phyloP scores from a whole-genome alignment of 1,140 invertebrate genomes.

The Seison nebaliae region DNA sequence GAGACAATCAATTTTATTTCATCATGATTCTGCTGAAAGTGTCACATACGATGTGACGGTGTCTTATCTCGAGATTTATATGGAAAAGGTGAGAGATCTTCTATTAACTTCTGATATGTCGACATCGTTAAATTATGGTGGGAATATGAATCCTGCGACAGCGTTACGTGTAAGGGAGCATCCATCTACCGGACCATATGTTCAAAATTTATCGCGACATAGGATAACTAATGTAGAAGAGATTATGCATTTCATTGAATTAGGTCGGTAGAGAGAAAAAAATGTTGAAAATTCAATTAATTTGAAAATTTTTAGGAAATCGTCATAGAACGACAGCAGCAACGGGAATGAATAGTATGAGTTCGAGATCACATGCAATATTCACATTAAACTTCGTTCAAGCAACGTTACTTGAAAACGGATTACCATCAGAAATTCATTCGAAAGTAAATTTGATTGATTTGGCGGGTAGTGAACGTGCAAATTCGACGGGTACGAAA shows the following conservation, averaged over 20 bases:
- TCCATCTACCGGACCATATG: slow-evolving; percentile 34
- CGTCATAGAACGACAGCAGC: slow-evolving; percentile 35
- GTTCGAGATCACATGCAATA: slow-evolving; percentile 36
- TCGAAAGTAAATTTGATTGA: slow-evolving; percentile 37
- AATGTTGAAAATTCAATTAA: slow-evolving; percentile 35
- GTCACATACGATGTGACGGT: slow-evolving; percentile 25
- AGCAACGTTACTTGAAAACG: slow-evolving; percentile 28
- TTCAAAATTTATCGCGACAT: slow-evolving; percentile 18
- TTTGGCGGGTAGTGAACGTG: slow-evolving; percentile 38
- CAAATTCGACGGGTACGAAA: slow-evolving; percentile 33
- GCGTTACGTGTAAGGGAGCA: slow-evolving; percentile 34
- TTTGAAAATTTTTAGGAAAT: slow-evolving; percentile 35
- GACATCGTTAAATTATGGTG: background rate
- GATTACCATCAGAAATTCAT: slow-evolving; percentile 33
- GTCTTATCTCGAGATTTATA: slow-evolving; percentile 35
- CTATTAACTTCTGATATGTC: slow-evolving; percentile 26
- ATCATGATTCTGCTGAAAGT: slow-evolving; percentile 19
- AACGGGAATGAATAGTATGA: slow-evolving; percentile 37
- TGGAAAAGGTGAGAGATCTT: slow-evolving; percentile 35
- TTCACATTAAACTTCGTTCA: slow-evolving; percentile 35
- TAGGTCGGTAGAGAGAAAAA: slow-evolving; percentile 31
- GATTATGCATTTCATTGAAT: slow-evolving; percentile 16
- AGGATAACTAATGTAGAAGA: background rate
- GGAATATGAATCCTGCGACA: no score
- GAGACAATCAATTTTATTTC: no score